Conservation (phyloP, 2,888 invertebrate species). For the Mimas tiliae region DNA sequence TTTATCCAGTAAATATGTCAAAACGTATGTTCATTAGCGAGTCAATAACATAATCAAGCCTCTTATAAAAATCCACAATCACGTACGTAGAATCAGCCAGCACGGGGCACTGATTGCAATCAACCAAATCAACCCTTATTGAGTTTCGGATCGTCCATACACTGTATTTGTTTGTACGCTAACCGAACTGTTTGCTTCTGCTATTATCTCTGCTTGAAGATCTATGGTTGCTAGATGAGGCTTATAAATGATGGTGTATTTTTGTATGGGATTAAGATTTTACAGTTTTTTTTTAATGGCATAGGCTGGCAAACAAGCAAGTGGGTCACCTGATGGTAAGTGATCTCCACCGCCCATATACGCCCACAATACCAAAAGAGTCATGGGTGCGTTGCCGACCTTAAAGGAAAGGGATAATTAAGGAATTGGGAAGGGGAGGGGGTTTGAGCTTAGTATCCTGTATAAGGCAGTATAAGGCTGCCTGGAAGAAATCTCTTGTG, state of each 20-base stretch:
- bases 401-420: too few species aligned
- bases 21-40: conserved; percentile 22
- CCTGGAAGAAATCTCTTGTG: too few species aligned
- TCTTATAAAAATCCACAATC: conserved; percentile 38
- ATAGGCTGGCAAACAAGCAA: too few species aligned
- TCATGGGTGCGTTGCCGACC: too few species aligned
- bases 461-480: too few species aligned
- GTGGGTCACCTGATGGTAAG: too few species aligned
- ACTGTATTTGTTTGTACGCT: conserved; percentile 62
- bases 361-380: too few species aligned
- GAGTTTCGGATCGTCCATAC: conserved; percentile 62
- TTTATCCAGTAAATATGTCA: background rate
- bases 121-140: conserved; percentile 76
- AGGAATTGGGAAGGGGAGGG: too few species aligned
- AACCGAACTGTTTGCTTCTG: conserved; percentile 67
- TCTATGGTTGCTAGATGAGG: conserved; percentile 44
- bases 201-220: conserved; percentile 59
- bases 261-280: too few species aligned
- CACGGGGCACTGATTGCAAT: conserved; percentile 73
- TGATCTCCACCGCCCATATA: too few species aligned
- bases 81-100: conserved; percentile 50
- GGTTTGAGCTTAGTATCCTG: too few species aligned
- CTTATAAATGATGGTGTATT: conserved; percentile 10
- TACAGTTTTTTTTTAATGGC: too few species aligned
- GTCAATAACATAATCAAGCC: conserved; percentile 26